Base-by-base conservation (phyloP, 2,888 invertebrate species). In the Azorinus chamasolen region DNA sequence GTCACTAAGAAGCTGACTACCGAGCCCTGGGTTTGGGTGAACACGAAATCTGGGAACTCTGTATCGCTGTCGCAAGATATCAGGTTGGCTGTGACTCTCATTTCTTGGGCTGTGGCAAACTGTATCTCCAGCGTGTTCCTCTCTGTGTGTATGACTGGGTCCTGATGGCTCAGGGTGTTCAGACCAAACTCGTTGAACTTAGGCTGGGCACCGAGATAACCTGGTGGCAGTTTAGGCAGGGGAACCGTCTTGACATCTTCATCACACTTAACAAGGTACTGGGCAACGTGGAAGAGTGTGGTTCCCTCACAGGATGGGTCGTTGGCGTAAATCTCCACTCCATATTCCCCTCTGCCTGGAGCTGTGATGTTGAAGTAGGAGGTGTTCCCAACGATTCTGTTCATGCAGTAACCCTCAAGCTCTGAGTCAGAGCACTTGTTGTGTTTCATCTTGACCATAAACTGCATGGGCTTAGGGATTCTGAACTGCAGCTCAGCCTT, bases 281-380 rank as follows among this genome's bases (percentile, higher is more conserved):
- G 93, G 55, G 89, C 92, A 41, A 92, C 88, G 72, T 92, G 92
- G 84, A 89, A 91, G 53, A 93, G 83, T 0, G 92, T 92, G 58
- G 91, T 91, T 6, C 92, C 92, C 61, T 93, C 93, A 0, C 81
- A 85, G 2, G 89, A 87, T 0, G 92, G 93, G 82, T 93, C 92
- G 74, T 93, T 93, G 65, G 91, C 91, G 68, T 92, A 93, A 61
- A 93, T 90, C 80, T 93, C 93, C 16, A 93, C 84, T 12, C 92
- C 92, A 72, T 88, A 93, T 68, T 93, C 93, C 12, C 92, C 93
- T 4, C 89, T 78, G 5, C 83, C 77, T 6, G 93, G 93, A 5
- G 91, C 89, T 5, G 90, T 91, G 63, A 92, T 84, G 54, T 90
- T 91, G 86, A 93, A 92, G 66, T 92, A 90, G 4, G 91, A 92